phyloP scores from a whole-genome alignment of 2,797 vertebrate genomes.

The Mallotus villosus region DNA sequence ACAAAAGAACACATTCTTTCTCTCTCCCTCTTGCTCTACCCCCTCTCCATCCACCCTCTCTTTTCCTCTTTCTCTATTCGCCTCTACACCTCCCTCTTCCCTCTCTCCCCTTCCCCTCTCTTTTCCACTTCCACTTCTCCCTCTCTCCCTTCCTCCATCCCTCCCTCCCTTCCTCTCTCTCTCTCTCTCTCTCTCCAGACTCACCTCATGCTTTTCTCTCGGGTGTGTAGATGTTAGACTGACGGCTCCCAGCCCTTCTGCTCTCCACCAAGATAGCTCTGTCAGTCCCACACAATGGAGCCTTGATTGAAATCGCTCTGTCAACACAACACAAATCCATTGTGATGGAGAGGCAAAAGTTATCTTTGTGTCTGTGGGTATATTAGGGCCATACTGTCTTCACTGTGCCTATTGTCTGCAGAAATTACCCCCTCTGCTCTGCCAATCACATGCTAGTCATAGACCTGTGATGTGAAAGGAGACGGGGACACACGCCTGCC shows the following conservation, averaged over 20 bases:
- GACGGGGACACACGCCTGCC: slow-evolving; percentile 11
- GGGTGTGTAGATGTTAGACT: slow-evolving; percentile 19
- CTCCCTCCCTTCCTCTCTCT: no score
- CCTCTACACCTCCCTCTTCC: no score
- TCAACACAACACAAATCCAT: slow-evolving; percentile 51
- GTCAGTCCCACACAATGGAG: slow-evolving; percentile 57
- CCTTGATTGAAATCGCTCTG: slow-evolving; percentile 58
- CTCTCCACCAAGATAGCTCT: slow-evolving; percentile 22
- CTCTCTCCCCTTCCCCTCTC: neutral
- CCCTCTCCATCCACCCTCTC: neutral
- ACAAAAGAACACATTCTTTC: neutral
- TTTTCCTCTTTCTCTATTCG: no score
- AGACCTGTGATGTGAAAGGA: slow-evolving; percentile 12
- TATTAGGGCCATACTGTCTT: slow-evolving; percentile 41
- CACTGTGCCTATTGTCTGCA: slow-evolving; percentile 52
- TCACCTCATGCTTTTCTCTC: slow-evolving; percentile 30
- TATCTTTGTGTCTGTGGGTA: slow-evolving; percentile 49
- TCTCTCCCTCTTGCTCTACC: no score
- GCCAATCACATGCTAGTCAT: slow-evolving; percentile 27
- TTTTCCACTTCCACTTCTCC: neutral
- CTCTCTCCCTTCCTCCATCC: neutral
- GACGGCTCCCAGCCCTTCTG: neutral
- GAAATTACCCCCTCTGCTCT: slow-evolving; percentile 50
- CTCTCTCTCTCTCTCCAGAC: slow-evolving; percentile 19
- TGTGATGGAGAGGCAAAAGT: slow-evolving; percentile 57